Evolutionary conservation across 1,140 invertebrate genomes (phyloP).

Genomic region (Cotesia typhae): DNA sequence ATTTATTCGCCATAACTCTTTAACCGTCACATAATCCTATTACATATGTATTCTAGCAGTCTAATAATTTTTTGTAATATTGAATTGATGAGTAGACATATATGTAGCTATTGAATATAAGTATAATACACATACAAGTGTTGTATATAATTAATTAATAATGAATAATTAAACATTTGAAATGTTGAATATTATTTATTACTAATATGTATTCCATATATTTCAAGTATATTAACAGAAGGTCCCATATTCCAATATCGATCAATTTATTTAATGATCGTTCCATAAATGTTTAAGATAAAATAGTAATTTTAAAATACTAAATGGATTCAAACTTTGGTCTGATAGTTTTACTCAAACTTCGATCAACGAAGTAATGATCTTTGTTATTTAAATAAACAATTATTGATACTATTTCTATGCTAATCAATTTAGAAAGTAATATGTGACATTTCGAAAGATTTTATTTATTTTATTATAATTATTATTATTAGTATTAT

Average conservation of each 20-base stretch:
- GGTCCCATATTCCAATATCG: slow-evolving; percentile 36
- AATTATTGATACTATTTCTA: slow-evolving; percentile 6
- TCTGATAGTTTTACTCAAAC: slow-evolving; percentile 13
- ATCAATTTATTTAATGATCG: slow-evolving; percentile 28
- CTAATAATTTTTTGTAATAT: slow-evolving; percentile 2
- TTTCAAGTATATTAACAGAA: slow-evolving; percentile 20
- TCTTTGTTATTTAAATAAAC: slow-evolving; percentile 4
- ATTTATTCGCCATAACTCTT: too few species aligned
- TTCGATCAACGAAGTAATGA: slow-evolving; percentile 30
- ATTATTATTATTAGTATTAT: neutral
- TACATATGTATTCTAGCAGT: neutral
- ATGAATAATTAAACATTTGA: slow-evolving; percentile 7
- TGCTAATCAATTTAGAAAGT: slow-evolving; percentile 33
- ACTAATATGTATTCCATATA: slow-evolving; percentile 8
- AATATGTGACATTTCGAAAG: slow-evolving; percentile 41
- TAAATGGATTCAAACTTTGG: slow-evolving; percentile 7
- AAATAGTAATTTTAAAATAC: slow-evolving; percentile 26
- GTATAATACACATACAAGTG: neutral
- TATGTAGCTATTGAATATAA: slow-evolving; percentile 1
- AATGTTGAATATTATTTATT: slow-evolving; percentile 7
- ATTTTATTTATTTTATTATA: slow-evolving; percentile 13
- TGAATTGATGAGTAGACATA: slow-evolving; percentile 4
- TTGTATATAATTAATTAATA: neutral
- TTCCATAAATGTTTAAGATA: slow-evolving; percentile 24
- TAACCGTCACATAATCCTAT: neutral